Percentiles rank a stretch among this genome's conserved stretches.
Conservation (phyloP, 2,888 invertebrate species). For the Apoderus coryli region DNA sequence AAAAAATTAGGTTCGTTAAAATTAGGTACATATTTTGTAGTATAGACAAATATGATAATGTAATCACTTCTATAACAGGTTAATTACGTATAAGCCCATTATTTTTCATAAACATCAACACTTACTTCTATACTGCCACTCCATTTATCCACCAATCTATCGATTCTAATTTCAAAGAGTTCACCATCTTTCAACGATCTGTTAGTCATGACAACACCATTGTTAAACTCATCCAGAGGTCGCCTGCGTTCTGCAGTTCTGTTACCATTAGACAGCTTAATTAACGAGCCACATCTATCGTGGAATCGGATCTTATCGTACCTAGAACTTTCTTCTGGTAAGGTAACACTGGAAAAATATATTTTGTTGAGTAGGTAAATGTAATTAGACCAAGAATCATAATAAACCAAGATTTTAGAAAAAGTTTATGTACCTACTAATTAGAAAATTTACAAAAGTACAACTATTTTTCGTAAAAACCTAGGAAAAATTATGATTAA, state of each 20-base stretch:
- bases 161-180: conserved; percentile 88
- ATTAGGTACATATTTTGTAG: no score
- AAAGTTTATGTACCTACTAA: no score
- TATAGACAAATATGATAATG: no score
- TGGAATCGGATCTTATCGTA: conserved; percentile 68
- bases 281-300: conserved; percentile 73
- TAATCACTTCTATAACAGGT: no score
- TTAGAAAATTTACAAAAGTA: no score
- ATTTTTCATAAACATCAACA: no score
- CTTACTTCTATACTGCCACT: conserved; percentile 74
- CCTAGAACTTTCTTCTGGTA: conserved; percentile 28
- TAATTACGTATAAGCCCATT: no score
- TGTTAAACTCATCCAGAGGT: conserved; percentile 88
- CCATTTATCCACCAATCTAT: conserved; percentile 89
- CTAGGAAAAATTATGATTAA: no score
- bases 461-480: no score
- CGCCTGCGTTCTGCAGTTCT: conserved; percentile 76
- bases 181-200: conserved; percentile 77
- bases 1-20: no score
- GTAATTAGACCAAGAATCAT: not conserved
- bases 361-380: no score
- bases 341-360: conserved; percentile 23
- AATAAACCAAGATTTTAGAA: no score
- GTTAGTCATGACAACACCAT: conserved; percentile 91
- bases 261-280: conserved; percentile 69